Evolutionary conservation across 2,113 vertebrate genomes (phyloP), one percentile per base, ranked within the genome.

Genomic region (Epinephelus cyanopodus): DNA sequence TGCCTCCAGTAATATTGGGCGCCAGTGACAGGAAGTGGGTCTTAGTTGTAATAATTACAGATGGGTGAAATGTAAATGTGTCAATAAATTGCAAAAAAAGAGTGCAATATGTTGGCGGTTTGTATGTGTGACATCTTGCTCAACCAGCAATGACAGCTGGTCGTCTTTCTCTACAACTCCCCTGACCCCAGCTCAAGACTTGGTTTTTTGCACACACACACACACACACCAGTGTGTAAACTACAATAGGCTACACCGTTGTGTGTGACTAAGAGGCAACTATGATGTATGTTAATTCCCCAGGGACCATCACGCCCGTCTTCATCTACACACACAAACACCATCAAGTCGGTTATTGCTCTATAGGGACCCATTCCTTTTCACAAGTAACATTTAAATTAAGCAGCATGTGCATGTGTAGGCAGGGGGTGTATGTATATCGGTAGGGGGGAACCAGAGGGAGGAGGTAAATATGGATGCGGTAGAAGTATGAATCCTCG

Each of bases 301-400:
- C 18, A 17, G 76, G 66, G 83, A 81, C 10, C 47, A 1, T 56
- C 60, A 18, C 42, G 52, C 37, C 42, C 39, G 56, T 21, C 66
- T 77, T 50, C 17, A 29, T 27, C 42, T 4, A 56, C 61, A 60
- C 93, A 50, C 75, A 67, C 65, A 68, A 27, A 74, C 45, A 58
- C 72, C 57, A 76, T 57, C 57, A 25, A 56, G 21, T 50, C 74
- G 71, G 19, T 61, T 73, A 81, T 62, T 56, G 74, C 81, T 88
- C 83, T 50, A 48, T 15, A 60, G 73, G 77, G 84, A 73, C 50
- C 64, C 61, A 70, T 85, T 84, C 37, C 15, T 83, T 81, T 83
- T 77, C 74, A 72, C 29, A 64, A 57, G 61, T 39, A 74, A 61
- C 70, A 37, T 85, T 86, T 29, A 77, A 64, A 80, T 74, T 29